Percentiles rank a stretch among this genome's conserved stretches.
Conservation (phyloP, 2,113 vertebrate species). For the Neodontobutis hainanensis region DNA sequence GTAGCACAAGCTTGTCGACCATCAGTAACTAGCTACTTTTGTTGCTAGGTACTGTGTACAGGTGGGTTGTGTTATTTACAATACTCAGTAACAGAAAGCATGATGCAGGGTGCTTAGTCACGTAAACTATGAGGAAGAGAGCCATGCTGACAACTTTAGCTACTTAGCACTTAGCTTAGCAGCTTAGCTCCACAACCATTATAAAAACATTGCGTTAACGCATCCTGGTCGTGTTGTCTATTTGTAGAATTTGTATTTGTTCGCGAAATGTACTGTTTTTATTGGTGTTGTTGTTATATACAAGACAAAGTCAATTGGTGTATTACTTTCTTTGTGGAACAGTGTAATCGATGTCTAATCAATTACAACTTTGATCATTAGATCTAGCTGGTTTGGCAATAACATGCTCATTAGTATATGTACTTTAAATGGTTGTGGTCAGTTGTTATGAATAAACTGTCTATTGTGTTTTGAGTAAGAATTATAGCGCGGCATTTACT, state of each 20-base stretch:
- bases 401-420: too few relatives aligned
- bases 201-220: background rate
- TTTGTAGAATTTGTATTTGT: background rate
- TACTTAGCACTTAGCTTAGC: conserved; percentile 4
- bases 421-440: too few relatives aligned
- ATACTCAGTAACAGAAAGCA: rapidly evolving
- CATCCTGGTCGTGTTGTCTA: background rate
- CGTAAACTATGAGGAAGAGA: too few relatives aligned
- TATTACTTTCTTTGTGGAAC: too few relatives aligned
- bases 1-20: conserved; percentile 32
- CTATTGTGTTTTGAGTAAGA: too few relatives aligned
- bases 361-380: background rate
- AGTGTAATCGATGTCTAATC: background rate
- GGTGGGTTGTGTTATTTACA: conserved; percentile 35
- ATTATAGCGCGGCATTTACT: too few relatives aligned
- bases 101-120: rapidly evolving
- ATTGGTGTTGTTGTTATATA: too few relatives aligned
- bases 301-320: too few relatives aligned
- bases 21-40: conserved; percentile 47
- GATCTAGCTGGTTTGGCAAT: too few relatives aligned
- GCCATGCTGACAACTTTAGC: conserved; percentile 9
- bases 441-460: too few relatives aligned
- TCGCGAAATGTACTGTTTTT: background rate
- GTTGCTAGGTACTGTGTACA: conserved; percentile 37
- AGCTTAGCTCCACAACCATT: conserved; percentile 30